phyloP scores from a whole-genome alignment of 2,888 invertebrate genomes.

The Campaea margaritaria region DNA sequence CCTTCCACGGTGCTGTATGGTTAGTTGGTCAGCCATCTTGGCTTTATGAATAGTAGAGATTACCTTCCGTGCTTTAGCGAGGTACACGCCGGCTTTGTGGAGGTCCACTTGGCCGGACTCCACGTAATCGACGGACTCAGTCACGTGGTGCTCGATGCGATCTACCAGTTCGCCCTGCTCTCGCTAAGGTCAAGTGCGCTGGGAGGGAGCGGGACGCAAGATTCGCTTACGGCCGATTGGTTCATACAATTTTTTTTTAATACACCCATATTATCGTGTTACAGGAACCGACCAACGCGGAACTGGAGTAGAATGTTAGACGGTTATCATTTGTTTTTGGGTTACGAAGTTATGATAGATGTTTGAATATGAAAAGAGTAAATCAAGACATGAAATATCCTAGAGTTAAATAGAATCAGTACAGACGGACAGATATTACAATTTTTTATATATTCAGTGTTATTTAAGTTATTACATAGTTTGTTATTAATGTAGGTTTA shows the following conservation, averaged over 20 bases:
- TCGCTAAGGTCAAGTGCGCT: conserved; percentile 73
- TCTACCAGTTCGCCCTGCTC: conserved; percentile 97
- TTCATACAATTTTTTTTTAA: conserved; percentile 69
- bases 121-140: conserved; percentile 93
- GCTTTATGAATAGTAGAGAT: conserved; percentile 37
- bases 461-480: conserved; percentile 47
- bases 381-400: conserved; percentile 42
- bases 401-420: conserved; percentile 47
- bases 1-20: conserved; percentile 7
- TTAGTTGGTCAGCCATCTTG: conserved; percentile 25
- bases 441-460: conserved; percentile 54
- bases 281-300: conserved; percentile 68
- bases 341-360: conserved; percentile 29
- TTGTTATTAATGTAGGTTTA: conserved; percentile 35
- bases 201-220: conserved; percentile 69
- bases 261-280: conserved; percentile 56
- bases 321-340: conserved; percentile 48
- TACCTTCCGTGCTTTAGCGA: conserved; percentile 96
- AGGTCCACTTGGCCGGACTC: conserved; percentile 92
- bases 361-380: conserved; percentile 39
- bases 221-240: conserved; percentile 73
- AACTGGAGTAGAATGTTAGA: conserved; percentile 63
- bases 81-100: conserved; percentile 91
- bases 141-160: conserved; percentile 97
- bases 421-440: conserved; percentile 44